A percentile compares a stretch with the other conserved stretches of the same genome.
Evolutionary conservation across 35 echinoderm and acorn worm species (phyloP).

Genomic region (Holothuria glaberrima): DNA sequence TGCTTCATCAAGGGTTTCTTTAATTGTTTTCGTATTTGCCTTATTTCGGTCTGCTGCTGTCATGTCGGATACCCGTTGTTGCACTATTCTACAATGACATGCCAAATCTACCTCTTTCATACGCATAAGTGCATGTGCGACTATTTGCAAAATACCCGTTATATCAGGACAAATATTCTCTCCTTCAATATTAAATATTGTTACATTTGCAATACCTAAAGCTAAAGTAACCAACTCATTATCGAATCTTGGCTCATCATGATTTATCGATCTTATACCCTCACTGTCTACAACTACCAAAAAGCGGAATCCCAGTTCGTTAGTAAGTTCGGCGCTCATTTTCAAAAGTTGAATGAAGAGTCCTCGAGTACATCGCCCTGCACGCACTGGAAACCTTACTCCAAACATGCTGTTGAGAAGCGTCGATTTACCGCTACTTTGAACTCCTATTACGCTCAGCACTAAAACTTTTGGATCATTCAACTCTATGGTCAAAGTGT

Average conservation of each 20-base stretch:
- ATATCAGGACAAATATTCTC: too few species aligned
- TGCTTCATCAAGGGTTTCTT: background rate
- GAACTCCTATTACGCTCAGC: conserved; percentile 36
- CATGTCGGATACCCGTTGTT: conserved; percentile 1
- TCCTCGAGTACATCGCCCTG: conserved; percentile 44
- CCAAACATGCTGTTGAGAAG: too few species aligned
- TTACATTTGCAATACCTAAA: too few species aligned
- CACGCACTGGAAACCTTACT: too few species aligned
- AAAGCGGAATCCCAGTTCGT: conserved; percentile 20
- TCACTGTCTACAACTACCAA: conserved; percentile 61
- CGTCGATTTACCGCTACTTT: conserved; percentile 63
- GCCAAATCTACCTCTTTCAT: conserved; percentile 36
- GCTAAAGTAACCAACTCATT: too few species aligned
- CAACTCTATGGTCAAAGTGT: background rate
- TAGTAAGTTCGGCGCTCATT: background rate
- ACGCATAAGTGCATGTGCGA: too few species aligned
- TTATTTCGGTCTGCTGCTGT: conserved; percentile 21
- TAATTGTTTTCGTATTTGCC: background rate
- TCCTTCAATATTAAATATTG: too few species aligned
- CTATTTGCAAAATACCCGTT: too few species aligned
- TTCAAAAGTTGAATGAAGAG: conserved; percentile 4
- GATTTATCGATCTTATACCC: conserved; percentile 51
- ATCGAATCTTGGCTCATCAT: background rate
- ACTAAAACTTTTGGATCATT: conserved; percentile 27
- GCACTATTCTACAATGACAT: conserved; percentile 22